These are phyloP conservation scores for Mylabris sibirica DNA, from an alignment of 2,888 invertebrate species.

Conservation along the genomic window DNA sequence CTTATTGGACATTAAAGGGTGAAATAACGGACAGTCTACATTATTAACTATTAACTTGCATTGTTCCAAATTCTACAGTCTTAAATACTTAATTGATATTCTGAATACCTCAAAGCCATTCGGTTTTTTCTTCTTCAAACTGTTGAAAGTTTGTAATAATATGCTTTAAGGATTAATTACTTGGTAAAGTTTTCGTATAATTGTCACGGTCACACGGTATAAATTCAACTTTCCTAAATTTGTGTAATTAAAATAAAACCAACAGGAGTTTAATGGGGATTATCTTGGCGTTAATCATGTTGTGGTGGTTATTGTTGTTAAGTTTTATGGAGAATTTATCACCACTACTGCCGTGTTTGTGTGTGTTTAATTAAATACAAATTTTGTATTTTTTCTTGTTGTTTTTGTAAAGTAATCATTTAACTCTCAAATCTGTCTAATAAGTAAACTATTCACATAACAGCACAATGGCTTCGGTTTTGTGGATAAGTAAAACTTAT, in stretches of 20 bases:
- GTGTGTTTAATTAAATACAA: neutral
- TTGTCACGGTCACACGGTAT: neutral
- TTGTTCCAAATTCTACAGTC: neutral
- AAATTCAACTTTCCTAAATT: slow-evolving; percentile 1
- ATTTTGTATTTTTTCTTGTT: neutral
- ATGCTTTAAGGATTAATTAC: neutral
- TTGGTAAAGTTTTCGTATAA: neutral
- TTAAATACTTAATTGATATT: neutral
- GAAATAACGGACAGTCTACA: neutral
- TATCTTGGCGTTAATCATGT: neutral
- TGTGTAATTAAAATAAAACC: slow-evolving; percentile 5
- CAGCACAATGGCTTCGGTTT: slow-evolving; percentile 22
- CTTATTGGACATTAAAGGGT: too few relatives aligned
- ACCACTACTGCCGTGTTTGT: neutral
- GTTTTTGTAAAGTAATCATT: neutral
- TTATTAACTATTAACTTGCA: neutral
- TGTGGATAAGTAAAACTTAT: slow-evolving; percentile 29
- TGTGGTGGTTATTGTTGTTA: neutral
- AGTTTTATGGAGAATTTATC: neutral
- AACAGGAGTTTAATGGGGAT: neutral
- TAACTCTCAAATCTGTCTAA: slow-evolving; percentile 16
- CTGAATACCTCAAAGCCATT: neutral
- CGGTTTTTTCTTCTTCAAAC: too few relatives aligned
- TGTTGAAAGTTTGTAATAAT: neutral
- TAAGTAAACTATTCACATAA: slow-evolving; percentile 22